Percentiles rank a stretch among this genome's conserved stretches.
phyloP scores from a whole-genome alignment of 2,797 vertebrate species.

The Lepilemur ruficaudatus region DNA sequence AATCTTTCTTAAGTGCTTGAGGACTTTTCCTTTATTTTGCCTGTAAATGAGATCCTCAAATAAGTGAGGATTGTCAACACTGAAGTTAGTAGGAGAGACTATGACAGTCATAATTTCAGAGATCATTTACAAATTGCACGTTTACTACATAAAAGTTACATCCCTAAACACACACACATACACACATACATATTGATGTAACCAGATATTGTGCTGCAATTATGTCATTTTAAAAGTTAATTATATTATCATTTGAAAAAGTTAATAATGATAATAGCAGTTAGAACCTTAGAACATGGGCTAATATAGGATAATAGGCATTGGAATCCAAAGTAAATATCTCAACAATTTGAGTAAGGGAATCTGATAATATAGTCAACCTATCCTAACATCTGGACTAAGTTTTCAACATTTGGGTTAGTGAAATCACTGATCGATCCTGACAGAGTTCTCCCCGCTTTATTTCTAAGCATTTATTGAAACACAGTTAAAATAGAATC shows the following conservation, averaged over 20 bases:
- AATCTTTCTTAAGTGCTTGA: slow-evolving; percentile 4
- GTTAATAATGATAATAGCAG: neutral
- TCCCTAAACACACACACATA: neutral
- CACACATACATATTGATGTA: neutral
- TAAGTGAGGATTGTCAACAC: neutral
- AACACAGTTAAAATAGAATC: slow-evolving; percentile 57
- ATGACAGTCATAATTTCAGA: neutral
- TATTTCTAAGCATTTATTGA: slow-evolving; percentile 62
- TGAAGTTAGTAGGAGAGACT: neutral
- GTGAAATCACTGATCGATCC: slow-evolving; percentile 43
- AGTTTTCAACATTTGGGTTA: slow-evolving; percentile 50
- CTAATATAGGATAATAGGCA: neutral
- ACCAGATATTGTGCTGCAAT: neutral
- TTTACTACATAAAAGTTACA: neutral
- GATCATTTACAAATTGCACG: neutral
- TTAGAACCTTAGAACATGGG: neutral
- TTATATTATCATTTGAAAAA: slow-evolving; percentile 7
- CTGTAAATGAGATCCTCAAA: neutral
- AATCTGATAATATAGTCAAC: slow-evolving; percentile 40
- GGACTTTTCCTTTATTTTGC: neutral
- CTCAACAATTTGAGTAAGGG: slow-evolving; percentile 7
- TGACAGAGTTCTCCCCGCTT: slow-evolving; percentile 44
- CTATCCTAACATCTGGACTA: slow-evolving; percentile 61
- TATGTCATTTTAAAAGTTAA: slow-evolving; percentile 17
- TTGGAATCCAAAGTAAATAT: slow-evolving; percentile 10